Evolutionary conservation across 2,888 invertebrate species (phyloP).

Genomic region (Pachymerium ferrugineum): DNA sequence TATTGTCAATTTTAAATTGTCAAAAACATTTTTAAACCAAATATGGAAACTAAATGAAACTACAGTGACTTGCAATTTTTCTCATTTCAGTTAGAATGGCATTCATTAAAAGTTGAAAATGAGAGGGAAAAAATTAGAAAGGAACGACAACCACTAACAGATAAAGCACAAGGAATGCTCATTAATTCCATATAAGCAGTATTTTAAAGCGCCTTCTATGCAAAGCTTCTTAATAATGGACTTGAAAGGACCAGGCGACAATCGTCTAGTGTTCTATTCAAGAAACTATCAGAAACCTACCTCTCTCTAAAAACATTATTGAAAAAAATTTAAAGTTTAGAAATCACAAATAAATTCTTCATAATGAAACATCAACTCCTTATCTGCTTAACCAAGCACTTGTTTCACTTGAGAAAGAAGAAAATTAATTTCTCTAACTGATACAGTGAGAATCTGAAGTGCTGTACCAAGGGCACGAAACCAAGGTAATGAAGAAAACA

Average conservation of each 20-base stretch:
- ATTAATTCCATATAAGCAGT: not conserved
- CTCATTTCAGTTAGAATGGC: slow-evolving; percentile 5
- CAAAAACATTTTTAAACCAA: not conserved
- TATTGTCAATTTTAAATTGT: not conserved
- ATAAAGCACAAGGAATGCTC: slow-evolving; percentile 20
- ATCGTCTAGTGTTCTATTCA: not conserved
- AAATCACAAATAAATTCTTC: not conserved
- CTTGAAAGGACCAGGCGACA: not conserved
- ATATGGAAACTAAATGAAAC: slow-evolving; percentile 20
- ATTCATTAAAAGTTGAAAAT: not conserved
- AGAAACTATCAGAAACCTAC: not conserved
- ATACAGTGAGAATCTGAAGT: slow-evolving; percentile 9
- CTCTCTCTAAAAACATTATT: not conserved
- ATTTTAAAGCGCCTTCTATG: slow-evolving; percentile 14
- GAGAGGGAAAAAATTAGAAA: not conserved
- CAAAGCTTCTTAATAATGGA: not conserved
- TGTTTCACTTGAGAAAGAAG: no score
- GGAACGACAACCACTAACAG: not conserved
- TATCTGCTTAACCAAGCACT: no score
- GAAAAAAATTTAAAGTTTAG: not conserved
- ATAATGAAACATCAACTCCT: not conserved
- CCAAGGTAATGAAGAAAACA: slow-evolving; percentile 20
- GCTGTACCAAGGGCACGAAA: slow-evolving; percentile 14
- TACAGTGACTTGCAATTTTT: slow-evolving; percentile 7
- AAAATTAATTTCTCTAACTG: slow-evolving; percentile 7